A percentile compares a stretch with the other conserved stretches of the same genome.
These are phyloP conservation scores for Drosophila yooni DNA, from an alignment of 2,888 invertebrate species.

Conservation along the genomic window DNA sequence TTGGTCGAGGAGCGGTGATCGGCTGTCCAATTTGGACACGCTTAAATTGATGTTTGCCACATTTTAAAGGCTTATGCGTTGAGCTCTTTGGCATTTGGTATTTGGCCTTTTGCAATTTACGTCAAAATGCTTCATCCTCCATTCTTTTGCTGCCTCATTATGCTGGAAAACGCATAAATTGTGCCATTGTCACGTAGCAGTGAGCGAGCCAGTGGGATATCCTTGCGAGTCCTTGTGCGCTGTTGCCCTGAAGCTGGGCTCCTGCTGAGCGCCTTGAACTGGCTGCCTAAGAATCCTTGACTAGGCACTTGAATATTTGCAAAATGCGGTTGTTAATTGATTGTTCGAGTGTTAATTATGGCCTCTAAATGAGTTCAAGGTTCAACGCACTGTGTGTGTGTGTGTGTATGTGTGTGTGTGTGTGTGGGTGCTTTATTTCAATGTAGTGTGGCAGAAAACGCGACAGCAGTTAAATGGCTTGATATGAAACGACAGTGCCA, in stretches of 20 bases:
- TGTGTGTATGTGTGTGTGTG: not conserved
- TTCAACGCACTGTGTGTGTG: slow-evolving; percentile 22
- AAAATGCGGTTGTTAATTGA: slow-evolving; percentile 12
- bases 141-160: slow-evolving; percentile 40
- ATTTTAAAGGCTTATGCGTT: slow-evolving; percentile 36
- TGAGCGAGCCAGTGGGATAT: slow-evolving; percentile 1
- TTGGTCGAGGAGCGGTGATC: not conserved
- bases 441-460: slow-evolving; percentile 65
- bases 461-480: slow-evolving; percentile 61
- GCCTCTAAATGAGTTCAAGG: slow-evolving; percentile 2
- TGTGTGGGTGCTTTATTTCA: slow-evolving; percentile 61
- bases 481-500: slow-evolving; percentile 44
- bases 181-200: slow-evolving; percentile 50
- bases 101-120: slow-evolving; percentile 29
- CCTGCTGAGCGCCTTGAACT: slow-evolving; percentile 2
- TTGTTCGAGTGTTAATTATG: slow-evolving; percentile 32
- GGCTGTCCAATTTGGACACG: not conserved
- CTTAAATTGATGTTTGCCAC: slow-evolving; percentile 34
- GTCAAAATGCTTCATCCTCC: slow-evolving; percentile 8
- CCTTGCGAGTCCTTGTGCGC: slow-evolving; percentile 13
- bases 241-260: slow-evolving; percentile 4
- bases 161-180: slow-evolving; percentile 47
- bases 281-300: not conserved
- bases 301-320: not conserved
- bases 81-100: slow-evolving; percentile 11